Evolutionary conservation across 2,113 vertebrate genomes (phyloP).

Genomic region (Paradoxurus hermaphroditus): DNA sequence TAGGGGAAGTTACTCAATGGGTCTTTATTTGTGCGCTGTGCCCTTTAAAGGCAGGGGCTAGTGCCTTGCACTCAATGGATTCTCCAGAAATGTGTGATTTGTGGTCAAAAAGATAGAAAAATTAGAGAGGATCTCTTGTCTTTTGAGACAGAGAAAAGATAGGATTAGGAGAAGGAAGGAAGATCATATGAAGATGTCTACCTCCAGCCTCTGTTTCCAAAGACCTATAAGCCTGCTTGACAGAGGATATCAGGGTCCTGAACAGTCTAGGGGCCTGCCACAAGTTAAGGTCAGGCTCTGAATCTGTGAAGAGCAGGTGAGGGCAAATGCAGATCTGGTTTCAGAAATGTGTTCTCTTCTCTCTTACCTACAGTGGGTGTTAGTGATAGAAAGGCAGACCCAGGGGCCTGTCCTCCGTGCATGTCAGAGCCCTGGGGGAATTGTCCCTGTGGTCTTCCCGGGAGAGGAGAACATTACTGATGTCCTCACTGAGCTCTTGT

Average conservation of each 20-base stretch:
- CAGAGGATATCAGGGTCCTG: too few relatives aligned
- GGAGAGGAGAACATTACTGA: background rate
- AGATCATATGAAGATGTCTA: too few relatives aligned
- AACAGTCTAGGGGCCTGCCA: too few relatives aligned
- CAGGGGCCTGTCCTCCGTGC: background rate
- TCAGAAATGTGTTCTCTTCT: background rate
- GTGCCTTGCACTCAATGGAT: background rate
- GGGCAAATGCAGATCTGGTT: background rate
- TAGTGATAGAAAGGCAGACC: background rate
- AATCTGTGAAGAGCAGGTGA: background rate
- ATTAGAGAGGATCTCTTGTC: background rate
- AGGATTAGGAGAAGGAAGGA: too few relatives aligned
- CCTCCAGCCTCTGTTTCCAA: too few relatives aligned
- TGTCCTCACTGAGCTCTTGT: background rate
- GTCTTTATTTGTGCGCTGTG: background rate
- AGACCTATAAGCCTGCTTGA: too few relatives aligned
- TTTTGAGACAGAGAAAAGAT: too few relatives aligned
- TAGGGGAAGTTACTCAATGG: background rate
- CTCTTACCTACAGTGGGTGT: background rate
- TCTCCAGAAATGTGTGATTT: background rate
- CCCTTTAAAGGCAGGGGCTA: background rate
- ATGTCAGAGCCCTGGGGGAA: background rate
- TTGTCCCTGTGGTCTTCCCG: background rate
- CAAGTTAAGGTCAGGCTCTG: background rate
- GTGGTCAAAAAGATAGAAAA: background rate